A percentile compares a stretch with the other conserved stretches of the same genome.
These are phyloP conservation scores for Ips nitidus DNA, from an alignment of 1,140 invertebrate species.

Conservation along the genomic window DNA sequence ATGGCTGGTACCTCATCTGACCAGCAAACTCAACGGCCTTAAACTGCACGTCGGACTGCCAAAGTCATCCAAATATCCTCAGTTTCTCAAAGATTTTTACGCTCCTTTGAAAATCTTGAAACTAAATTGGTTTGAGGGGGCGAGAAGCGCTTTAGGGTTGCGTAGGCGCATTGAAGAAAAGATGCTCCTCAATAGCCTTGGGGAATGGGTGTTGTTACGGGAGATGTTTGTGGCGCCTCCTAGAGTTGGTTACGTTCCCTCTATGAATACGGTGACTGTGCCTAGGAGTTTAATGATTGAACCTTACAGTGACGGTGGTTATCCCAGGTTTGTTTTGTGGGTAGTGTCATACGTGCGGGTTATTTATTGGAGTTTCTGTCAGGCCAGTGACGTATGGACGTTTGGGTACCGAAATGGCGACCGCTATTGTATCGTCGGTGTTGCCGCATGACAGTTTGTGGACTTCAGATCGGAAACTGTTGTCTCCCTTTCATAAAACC, in stretches of 20 bases:
- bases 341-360: background rate
- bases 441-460: conserved; percentile 53
- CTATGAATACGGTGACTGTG: conserved; percentile 55
- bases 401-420: conserved; percentile 55
- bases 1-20: conserved; percentile 6
- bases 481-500: conserved; percentile 46
- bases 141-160: conserved; percentile 53
- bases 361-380: conserved; percentile 22
- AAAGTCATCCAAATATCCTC: conserved; percentile 50
- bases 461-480: conserved; percentile 52
- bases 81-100: conserved; percentile 56
- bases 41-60: conserved; percentile 59
- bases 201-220: conserved; percentile 19
- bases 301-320: conserved; percentile 52
- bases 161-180: conserved; percentile 38
- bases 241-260: conserved; percentile 50
- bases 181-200: conserved; percentile 29
- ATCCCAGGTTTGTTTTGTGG: conserved; percentile 47
- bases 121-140: conserved; percentile 57
- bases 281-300: conserved; percentile 51
- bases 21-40: conserved; percentile 54
- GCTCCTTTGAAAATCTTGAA: conserved; percentile 54
- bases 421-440: conserved; percentile 52
- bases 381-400: conserved; percentile 56
- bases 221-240: conserved; percentile 45